Conservation (phyloP, 2,888 invertebrate genomes). For the Phorcus lineatus region DNA sequence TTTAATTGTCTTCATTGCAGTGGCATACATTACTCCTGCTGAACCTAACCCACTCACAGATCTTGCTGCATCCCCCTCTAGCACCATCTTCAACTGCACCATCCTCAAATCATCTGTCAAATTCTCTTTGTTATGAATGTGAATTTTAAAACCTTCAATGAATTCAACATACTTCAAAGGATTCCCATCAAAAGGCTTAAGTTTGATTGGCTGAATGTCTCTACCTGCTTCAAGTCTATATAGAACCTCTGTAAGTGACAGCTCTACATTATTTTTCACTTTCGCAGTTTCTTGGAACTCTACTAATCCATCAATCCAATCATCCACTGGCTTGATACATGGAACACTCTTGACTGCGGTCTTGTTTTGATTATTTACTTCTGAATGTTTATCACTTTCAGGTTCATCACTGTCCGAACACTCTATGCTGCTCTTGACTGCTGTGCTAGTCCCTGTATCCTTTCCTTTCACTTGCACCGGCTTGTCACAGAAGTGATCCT, state of each 20-base stretch:
- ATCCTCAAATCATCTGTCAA: not conserved
- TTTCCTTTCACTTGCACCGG: not conserved
- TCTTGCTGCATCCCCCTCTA: not conserved
- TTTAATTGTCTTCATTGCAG: not conserved
- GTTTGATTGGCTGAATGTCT: too few relatives aligned
- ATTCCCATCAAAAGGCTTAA: not conserved
- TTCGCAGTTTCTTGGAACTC: too few relatives aligned
- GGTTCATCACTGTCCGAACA: too few relatives aligned
- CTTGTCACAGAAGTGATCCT: not conserved
- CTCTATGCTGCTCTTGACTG: not conserved
- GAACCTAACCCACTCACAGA: not conserved
- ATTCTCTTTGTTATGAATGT: not conserved
- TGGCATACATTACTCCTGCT: not conserved
- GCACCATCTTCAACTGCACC: not conserved
- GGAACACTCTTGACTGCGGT: too few relatives aligned
- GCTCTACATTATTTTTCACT: too few relatives aligned
- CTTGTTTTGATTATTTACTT: too few relatives aligned
- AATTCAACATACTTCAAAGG: not conserved
- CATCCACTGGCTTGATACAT: too few relatives aligned
- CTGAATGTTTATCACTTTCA: too few relatives aligned
- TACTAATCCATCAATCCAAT: too few relatives aligned
- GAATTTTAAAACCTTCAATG: not conserved
- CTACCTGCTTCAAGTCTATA: too few relatives aligned
- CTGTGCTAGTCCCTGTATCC: not conserved
- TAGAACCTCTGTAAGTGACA: too few relatives aligned